Evolutionary conservation across 2,888 invertebrate species (phyloP).

Genomic region (Pseudococcus longispinus): DNA sequence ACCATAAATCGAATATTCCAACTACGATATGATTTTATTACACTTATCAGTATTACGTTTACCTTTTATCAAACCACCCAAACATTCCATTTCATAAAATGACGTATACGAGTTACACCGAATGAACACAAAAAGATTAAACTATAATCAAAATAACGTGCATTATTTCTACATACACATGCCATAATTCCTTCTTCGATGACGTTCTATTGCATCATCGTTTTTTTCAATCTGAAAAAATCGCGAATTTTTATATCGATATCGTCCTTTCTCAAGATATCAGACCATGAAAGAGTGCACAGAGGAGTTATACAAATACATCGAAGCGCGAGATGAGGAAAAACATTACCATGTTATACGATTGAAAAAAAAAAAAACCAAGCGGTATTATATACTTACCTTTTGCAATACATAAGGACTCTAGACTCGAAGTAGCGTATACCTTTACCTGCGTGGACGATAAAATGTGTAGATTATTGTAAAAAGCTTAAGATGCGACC

Average conservation of each 20-base stretch:
- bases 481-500: slow-evolving; percentile 4
- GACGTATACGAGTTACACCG: too few species aligned
- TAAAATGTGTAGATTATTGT: slow-evolving; percentile 21
- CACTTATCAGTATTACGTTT: not conserved
- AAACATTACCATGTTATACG: too few species aligned
- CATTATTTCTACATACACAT: not conserved
- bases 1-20: not conserved
- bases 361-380: not conserved
- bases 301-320: too few species aligned
- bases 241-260: not conserved
- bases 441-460: not conserved
- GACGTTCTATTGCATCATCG: not conserved
- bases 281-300: too few species aligned
- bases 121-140: not conserved
- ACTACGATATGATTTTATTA: not conserved
- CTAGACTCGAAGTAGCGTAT: not conserved
- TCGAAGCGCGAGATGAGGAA: too few species aligned
- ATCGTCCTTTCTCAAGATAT: not conserved
- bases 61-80: not conserved
- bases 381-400: not conserved
- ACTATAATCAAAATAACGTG: not conserved
- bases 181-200: not conserved
- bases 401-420: not conserved
- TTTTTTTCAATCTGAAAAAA: not conserved
- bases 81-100: too few species aligned